Conservation (phyloP, 1,140 invertebrate genomes). For the Aphis gossypii region DNA sequence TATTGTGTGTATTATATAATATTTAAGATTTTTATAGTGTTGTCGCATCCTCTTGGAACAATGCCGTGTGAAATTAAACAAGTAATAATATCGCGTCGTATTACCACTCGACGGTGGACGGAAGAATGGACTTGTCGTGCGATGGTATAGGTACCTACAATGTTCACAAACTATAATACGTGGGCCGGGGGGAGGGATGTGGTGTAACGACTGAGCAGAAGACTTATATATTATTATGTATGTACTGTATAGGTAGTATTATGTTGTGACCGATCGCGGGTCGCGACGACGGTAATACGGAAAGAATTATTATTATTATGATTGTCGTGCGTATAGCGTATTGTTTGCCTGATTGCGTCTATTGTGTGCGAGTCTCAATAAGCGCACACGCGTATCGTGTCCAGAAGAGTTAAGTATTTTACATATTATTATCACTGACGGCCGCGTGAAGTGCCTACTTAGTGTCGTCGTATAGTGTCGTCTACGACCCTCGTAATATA, state of each 20-base stretch:
- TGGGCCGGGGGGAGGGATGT: neutral
- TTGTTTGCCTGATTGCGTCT: constrained; percentile 23
- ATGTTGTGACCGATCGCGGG: neutral
- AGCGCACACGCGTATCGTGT: neutral
- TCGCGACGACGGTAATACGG: neutral
- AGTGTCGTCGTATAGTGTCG: neutral
- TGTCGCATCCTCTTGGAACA: constrained; percentile 24
- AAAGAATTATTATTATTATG: neutral
- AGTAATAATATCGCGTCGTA: neutral
- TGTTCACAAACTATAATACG: neutral
- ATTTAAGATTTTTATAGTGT: neutral
- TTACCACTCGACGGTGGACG: neutral
- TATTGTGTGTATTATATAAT: neutral
- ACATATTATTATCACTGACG: neutral
- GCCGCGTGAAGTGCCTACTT: neutral
- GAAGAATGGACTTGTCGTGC: neutral
- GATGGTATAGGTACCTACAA: neutral
- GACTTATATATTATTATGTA: neutral
- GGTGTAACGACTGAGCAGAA: neutral
- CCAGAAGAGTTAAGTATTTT: neutral
- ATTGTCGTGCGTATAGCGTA: neutral
- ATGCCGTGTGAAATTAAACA: constrained; percentile 14
- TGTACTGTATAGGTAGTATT: neutral
- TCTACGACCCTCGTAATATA: neutral
- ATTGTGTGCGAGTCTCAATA: neutral